Base-by-base conservation (phyloP, 1,140 invertebrate species). In the Heliconius congener region DNA sequence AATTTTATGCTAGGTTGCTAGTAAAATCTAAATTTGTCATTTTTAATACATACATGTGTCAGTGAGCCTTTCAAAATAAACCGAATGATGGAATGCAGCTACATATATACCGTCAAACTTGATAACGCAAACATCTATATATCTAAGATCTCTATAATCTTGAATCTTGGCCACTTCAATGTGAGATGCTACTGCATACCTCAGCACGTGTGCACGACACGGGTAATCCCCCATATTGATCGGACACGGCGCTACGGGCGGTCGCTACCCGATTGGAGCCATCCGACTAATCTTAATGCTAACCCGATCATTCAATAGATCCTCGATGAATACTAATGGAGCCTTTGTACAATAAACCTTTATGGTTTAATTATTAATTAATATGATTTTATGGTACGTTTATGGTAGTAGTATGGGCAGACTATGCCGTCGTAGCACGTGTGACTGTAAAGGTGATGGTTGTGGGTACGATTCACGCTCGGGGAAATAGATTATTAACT, bases 251-350 rank as follows among this genome's bases (percentile, higher is more conserved):
- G 34, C 34, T 37, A 37, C 34, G 6, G 34, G 34, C 71, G 71
- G 71, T 39, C 71, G 71, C 71, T 37, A 27, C 57, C 3, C 23
- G 8, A 18, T 19, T 19, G 71, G 34, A 71, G 71, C 71, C 34
- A n/a, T 71, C 19, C 71, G 6, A 39, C 71, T 71, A 71, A 71
- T 71, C 71, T 71, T 71, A 71, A 71, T 39, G 71, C 71, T 71
- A 34, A 71, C 34, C 34, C 37, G 34, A 71, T 71, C 30, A 71
- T 71, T 71, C 70, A 71, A 71, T 39, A 71, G 70, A n/a, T 39
- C 70, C 70, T 71, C 37, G 37, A 34, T 71, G 70, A 71, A 71
- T 71, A 1, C 70, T 71, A 39, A 71, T 71, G 57, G 57, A 66
- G 16, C 57, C 2, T 9, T 66, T 66, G 23, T 16, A 66, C 57